phyloP scores from a whole-genome alignment of 2,113 vertebrate species.

The Desmodus rotundus region DNA sequence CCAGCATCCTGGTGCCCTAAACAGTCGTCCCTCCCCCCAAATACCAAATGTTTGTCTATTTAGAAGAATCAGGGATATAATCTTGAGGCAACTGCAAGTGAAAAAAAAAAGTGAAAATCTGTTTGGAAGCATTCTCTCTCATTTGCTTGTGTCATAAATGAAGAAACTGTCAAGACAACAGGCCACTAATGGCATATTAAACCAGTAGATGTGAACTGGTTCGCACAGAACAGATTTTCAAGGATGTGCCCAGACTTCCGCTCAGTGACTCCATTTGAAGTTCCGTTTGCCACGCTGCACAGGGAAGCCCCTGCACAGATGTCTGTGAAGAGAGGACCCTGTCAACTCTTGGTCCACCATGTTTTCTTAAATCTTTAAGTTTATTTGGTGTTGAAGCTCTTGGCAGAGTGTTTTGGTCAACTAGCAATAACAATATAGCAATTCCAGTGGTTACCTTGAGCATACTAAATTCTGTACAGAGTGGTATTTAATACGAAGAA shows the following conservation, averaged over 20 bases:
- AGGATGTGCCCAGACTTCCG: not conserved
- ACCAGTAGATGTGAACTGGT: not conserved
- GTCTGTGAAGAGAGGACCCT: not conserved
- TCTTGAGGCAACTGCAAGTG: not conserved
- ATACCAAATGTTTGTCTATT: not conserved
- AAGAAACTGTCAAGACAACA: not conserved
- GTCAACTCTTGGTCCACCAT: not conserved
- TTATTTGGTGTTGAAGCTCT: not conserved
- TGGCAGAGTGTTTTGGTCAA: not conserved
- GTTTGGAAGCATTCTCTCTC: not conserved
- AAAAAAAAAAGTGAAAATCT: not conserved
- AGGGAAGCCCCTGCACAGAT: not conserved
- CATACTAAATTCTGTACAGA: not conserved
- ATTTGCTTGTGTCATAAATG: not conserved
- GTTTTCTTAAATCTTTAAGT: not conserved
- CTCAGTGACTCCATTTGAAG: not conserved
- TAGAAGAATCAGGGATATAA: not conserved
- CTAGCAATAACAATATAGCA: not conserved
- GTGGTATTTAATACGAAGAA: not conserved
- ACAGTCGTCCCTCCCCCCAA: not conserved
- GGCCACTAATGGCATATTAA: not conserved
- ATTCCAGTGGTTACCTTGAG: not conserved
- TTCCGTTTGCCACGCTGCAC: not conserved
- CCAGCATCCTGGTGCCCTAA: not conserved
- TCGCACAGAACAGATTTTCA: not conserved